A percentile compares a stretch with the other conserved stretches of the same genome.
Evolutionary conservation across 2,113 vertebrate genomes (phyloP).

Genomic region (Chrysochloris asiatica): DNA sequence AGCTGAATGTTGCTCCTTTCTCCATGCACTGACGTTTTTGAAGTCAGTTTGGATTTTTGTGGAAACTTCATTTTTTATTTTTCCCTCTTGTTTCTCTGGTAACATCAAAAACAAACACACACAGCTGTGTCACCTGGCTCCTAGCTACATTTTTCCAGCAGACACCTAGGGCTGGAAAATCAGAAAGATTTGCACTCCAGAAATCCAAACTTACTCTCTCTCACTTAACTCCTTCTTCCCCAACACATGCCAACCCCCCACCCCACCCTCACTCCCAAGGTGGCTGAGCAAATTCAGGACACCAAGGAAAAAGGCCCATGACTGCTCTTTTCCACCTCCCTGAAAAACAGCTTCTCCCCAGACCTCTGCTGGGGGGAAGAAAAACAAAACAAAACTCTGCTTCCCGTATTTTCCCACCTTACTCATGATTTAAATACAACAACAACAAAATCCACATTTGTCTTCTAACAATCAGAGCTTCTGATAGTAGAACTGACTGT

Average conservation of each 20-base stretch:
- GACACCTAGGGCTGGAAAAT: slow-evolving; percentile 43
- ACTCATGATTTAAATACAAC: background rate
- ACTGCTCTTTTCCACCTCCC: too few species aligned
- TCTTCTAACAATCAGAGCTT: background rate
- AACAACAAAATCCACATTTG: background rate
- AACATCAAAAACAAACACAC: slow-evolving; percentile 84
- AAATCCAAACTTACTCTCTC: background rate
- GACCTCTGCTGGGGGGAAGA: rapidly evolving
- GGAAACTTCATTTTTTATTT: slow-evolving; percentile 80
- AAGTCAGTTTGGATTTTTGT: slow-evolving; percentile 71
- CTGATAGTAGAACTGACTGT: rapidly evolving
- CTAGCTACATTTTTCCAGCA: slow-evolving; percentile 32
- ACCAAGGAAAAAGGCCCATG: rapidly evolving
- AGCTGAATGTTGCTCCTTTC: slow-evolving; percentile 62
- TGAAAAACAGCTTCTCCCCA: background rate
- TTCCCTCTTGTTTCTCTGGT: slow-evolving; percentile 83
- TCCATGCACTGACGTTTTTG: slow-evolving; percentile 37
- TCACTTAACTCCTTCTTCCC: background rate
- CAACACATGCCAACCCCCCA: rapidly evolving
- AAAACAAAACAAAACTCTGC: too few species aligned
- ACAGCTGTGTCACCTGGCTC: slow-evolving; percentile 75
- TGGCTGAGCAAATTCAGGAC: background rate
- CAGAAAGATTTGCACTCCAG: slow-evolving; percentile 40
- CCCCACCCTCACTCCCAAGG: rapidly evolving
- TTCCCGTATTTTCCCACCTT: rapidly evolving